Percentiles rank a stretch among this genome's conserved stretches.
These are phyloP conservation scores for Alloplasta piceator DNA, from an alignment of 2,888 invertebrate species.

Conservation along the genomic window DNA sequence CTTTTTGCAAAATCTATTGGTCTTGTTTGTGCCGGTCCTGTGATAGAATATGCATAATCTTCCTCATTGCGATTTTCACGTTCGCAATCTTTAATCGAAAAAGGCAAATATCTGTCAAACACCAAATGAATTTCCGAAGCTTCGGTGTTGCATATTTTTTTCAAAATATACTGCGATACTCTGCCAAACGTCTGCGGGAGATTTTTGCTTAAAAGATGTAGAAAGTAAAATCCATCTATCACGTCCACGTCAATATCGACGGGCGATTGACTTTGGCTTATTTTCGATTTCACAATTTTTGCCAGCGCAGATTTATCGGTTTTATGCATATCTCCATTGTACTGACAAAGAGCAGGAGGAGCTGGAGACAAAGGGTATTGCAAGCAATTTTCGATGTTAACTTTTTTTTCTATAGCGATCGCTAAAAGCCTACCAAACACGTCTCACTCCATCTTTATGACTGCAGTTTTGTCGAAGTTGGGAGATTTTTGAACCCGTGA, in stretches of 20 bases:
- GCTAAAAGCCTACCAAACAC: conserved; percentile 71
- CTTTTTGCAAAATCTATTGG: conserved; percentile 25
- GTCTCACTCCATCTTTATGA: conserved; percentile 73
- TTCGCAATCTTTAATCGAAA: too few relatives aligned
- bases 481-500: conserved; percentile 67
- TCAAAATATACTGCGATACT: conserved; percentile 72
- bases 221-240: conserved; percentile 73
- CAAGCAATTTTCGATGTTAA: conserved; percentile 73
- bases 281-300: conserved; percentile 56
- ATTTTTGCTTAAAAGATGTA: conserved; percentile 68
- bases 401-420: conserved; percentile 74
- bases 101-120: conserved; percentile 72
- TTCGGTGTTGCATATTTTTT: conserved; percentile 70
- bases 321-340: conserved; percentile 51
- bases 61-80: too few relatives aligned
- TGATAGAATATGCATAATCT: conserved; percentile 25
- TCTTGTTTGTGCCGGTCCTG: conserved; percentile 31
- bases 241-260: conserved; percentile 68
- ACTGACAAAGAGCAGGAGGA: conserved; percentile 55
- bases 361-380: conserved; percentile 70
- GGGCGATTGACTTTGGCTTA: conserved; percentile 34
- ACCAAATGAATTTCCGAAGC: conserved; percentile 71
- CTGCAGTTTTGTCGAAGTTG: conserved; percentile 63
- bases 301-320: conserved; percentile 56
- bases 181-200: conserved; percentile 74